Percentiles rank a stretch among this genome's conserved stretches.
Evolutionary conservation across 2,797 vertebrate species (phyloP).

Genomic region (Melanotaenia boesemani): DNA sequence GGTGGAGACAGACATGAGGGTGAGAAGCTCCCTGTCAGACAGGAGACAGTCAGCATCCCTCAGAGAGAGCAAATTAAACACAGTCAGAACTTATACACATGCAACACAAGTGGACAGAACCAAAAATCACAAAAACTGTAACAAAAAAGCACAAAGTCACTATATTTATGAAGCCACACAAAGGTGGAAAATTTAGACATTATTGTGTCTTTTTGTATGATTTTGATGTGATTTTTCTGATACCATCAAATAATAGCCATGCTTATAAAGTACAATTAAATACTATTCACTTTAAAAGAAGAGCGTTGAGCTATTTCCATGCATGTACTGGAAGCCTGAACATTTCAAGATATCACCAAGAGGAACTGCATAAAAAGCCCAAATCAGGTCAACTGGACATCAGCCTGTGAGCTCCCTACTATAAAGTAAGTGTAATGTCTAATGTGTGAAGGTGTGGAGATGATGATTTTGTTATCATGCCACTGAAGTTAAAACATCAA

Average conservation of each 20-base stretch:
- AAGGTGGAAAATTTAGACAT: background rate
- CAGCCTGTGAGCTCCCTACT: background rate
- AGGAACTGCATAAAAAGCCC: background rate
- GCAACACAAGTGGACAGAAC: background rate
- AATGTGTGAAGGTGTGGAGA: too few species aligned
- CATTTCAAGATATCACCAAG: too few species aligned
- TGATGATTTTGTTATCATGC: too few species aligned
- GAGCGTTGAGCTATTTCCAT: too few species aligned
- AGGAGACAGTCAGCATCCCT: constrained; percentile 26
- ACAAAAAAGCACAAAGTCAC: background rate
- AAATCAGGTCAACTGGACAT: background rate
- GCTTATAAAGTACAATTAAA: background rate
- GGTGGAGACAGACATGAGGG: constrained; percentile 56
- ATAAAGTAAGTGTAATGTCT: background rate
- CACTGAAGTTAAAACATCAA: too few species aligned
- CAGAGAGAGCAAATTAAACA: background rate
- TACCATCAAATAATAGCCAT: background rate
- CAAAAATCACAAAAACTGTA: background rate
- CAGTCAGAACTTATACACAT: background rate
- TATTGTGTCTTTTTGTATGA: background rate
- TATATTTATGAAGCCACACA: background rate
- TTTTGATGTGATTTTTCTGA: background rate
- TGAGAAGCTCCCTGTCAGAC: constrained; percentile 33
- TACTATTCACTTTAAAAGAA: too few species aligned
- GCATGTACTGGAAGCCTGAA: too few species aligned